Conservation (phyloP, 2,797 vertebrate genomes). For the Coracias cyanogaster region DNA sequence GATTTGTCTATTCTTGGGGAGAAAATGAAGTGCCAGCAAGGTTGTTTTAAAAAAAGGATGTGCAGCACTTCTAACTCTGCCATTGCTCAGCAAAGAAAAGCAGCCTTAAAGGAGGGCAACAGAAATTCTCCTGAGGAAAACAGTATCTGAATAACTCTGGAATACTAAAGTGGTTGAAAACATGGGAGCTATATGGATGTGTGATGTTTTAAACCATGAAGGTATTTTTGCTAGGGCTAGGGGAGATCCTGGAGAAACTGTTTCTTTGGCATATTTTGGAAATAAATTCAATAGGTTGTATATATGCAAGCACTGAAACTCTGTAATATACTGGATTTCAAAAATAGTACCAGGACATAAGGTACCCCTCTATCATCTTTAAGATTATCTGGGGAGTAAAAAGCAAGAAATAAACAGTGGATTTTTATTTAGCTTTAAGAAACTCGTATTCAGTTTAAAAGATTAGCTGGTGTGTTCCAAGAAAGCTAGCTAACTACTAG, state of each 20-base stretch:
- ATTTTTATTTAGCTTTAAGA: background rate
- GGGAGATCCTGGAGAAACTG: background rate
- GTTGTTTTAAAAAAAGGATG: background rate
- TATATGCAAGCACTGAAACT: background rate
- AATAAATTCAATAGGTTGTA: background rate
- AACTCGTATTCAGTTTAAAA: background rate
- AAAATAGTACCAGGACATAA: background rate
- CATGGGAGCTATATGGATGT: background rate
- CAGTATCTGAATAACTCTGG: background rate
- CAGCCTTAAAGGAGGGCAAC: background rate
- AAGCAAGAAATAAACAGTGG: background rate
- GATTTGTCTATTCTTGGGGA: background rate
- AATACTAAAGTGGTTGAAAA: background rate
- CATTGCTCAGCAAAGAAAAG: background rate
- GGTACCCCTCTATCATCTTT: background rate
- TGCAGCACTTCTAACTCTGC: background rate
- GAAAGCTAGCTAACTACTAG: background rate
- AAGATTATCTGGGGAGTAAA: background rate
- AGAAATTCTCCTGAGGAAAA: background rate
- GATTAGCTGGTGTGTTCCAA: background rate
- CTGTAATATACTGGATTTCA: background rate
- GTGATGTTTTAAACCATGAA: background rate
- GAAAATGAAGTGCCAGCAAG: background rate
- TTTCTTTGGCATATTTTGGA: background rate
- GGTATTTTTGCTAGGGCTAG: background rate